Conservation (phyloP, 2,113 vertebrate species). For the Pseudopodoces humilis region DNA sequence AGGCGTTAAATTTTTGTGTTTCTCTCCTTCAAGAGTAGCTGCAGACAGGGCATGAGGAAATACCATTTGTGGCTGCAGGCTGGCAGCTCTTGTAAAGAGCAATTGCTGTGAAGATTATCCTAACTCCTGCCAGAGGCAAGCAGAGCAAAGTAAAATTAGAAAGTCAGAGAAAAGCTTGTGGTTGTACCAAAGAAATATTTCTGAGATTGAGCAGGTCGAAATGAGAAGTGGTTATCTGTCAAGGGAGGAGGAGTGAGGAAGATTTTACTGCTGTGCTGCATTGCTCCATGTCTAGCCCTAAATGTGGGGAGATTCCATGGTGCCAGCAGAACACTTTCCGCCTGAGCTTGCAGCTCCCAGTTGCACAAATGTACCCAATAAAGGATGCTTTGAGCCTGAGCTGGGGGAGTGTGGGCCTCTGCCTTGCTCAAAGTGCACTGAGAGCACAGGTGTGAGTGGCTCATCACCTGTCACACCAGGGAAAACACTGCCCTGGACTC, state of each 20-base stretch:
- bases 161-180: background rate
- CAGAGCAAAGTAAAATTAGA: background rate
- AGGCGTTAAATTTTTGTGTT: background rate
- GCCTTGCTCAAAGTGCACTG: background rate
- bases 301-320: background rate
- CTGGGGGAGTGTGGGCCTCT: rapidly evolving
- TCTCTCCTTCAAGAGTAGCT: background rate
- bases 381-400: background rate
- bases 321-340: background rate
- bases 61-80: background rate
- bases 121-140: background rate
- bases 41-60: background rate
- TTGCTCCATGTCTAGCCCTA: background rate
- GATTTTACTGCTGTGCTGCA: background rate
- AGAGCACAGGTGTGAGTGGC: background rate
- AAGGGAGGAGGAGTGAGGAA: background rate
- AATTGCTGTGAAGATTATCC: background rate
- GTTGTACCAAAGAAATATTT: background rate
- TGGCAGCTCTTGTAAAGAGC: background rate
- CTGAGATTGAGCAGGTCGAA: background rate
- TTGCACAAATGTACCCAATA: background rate
- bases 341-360: background rate
- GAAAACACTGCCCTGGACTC: rapidly evolving
- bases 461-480: background rate
- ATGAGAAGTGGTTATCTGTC: background rate